Evolutionary conservation across 2,888 invertebrate species (phyloP).

Genomic region (Pantelozetes paolii): DNA sequence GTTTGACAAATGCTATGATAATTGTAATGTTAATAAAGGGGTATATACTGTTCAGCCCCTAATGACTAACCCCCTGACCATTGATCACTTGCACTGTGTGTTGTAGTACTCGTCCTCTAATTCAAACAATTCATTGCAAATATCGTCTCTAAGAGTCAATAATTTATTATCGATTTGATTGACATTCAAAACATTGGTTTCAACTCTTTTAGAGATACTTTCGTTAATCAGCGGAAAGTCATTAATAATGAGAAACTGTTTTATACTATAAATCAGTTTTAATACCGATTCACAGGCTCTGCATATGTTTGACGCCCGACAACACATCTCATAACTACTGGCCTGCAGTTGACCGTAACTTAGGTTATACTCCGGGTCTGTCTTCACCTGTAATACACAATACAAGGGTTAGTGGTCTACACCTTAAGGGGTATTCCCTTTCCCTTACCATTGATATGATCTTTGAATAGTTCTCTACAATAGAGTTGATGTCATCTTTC

Average conservation of each 20-base stretch:
- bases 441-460: constrained; percentile 47
- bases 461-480: constrained; percentile 92
- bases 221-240: constrained; percentile 98
- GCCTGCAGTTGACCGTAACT: constrained; percentile 76
- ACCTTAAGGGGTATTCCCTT: no score
- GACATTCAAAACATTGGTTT: constrained; percentile 69
- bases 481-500: constrained; percentile 94
- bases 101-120: constrained; percentile 89
- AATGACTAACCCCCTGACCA: no score
- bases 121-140: constrained; percentile 87
- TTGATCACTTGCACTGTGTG: no score
- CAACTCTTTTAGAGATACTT: constrained; percentile 85
- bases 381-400: no score
- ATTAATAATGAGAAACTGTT: constrained; percentile 93
- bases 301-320: constrained; percentile 90
- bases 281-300: constrained; percentile 93
- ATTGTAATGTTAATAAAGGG: no score
- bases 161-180: constrained; percentile 88
- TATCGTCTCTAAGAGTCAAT: constrained; percentile 85
- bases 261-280: constrained; percentile 95
- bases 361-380: constrained; percentile 45
- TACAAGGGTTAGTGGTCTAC: no score
- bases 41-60: no score
- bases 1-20: no score
- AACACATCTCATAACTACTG: constrained; percentile 95